Percentiles rank a stretch among this genome's conserved stretches.
Conservation (phyloP, 2,888 invertebrate species). For the Phragmatobia fuliginosa region DNA sequence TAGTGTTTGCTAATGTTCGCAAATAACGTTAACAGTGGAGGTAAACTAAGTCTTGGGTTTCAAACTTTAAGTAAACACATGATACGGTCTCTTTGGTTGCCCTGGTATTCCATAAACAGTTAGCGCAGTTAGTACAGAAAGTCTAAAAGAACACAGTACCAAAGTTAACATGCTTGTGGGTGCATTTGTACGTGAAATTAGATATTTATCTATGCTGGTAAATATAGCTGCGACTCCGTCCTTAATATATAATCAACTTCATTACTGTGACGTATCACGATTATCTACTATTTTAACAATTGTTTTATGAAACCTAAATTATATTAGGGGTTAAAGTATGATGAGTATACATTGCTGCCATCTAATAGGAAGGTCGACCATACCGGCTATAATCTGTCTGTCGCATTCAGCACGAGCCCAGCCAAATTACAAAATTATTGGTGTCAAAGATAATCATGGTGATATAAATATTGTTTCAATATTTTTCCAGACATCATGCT, state of each 20-base stretch:
- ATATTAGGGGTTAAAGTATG: too few relatives aligned
- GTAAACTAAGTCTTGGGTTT: slow-evolving; percentile 21
- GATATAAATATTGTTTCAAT: neutral
- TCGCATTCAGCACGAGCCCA: neutral
- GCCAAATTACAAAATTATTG: neutral
- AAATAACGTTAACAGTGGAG: slow-evolving; percentile 28
- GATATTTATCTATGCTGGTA: too few relatives aligned
- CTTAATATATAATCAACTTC: neutral
- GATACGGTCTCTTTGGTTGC: slow-evolving; percentile 20
- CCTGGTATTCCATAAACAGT: slow-evolving; percentile 13
- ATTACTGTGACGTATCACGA: neutral
- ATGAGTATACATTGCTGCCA: too few relatives aligned
- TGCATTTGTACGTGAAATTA: slow-evolving; percentile 9
- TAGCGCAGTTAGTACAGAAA: too few relatives aligned
- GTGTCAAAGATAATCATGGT: neutral
- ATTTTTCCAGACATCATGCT: too few relatives aligned
- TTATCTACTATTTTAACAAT: neutral
- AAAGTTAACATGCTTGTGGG: slow-evolving; percentile 5
- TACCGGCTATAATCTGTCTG: neutral
- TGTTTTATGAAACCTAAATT: neutral
- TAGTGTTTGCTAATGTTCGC: slow-evolving; percentile 16
- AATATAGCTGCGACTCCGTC: neutral
- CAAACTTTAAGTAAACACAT: slow-evolving; percentile 19
- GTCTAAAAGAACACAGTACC: slow-evolving; percentile 15
- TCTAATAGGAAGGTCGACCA: neutral